phyloP scores from a whole-genome alignment of 37 sponge, comb jelly and placozoan genomes.

The Hexactinellida sp. region DNA sequence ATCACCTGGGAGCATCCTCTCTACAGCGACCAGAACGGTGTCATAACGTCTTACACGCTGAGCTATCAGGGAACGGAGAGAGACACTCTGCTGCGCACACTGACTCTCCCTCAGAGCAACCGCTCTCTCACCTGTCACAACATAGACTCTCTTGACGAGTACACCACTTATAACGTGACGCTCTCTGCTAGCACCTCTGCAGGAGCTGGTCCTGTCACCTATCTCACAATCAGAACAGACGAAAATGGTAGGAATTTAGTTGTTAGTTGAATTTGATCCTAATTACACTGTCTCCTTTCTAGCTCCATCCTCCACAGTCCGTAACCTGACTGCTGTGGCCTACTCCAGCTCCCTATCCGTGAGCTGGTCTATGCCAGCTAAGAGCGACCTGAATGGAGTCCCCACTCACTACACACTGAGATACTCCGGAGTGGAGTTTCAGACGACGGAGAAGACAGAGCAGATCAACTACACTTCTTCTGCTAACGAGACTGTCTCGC shows the following conservation, averaged over 20 bases:
- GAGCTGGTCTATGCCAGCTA: background rate
- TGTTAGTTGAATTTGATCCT: no score
- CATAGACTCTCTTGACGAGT: conserved; percentile 8
- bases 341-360: background rate
- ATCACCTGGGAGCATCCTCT: conserved; percentile 11
- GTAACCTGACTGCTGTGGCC: background rate
- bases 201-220: background rate
- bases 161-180: background rate
- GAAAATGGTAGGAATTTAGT: background rate
- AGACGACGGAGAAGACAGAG: background rate
- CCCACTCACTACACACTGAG: conserved; percentile 10
- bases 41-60: background rate
- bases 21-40: background rate
- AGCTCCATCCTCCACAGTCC: background rate
- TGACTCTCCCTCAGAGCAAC: conserved; percentile 4
- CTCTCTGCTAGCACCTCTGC: background rate
- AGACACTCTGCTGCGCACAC: background rate
- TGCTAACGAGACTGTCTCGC: background rate
- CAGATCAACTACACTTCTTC: conserved; percentile 6
- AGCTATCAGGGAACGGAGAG: background rate
- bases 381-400: background rate
- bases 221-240: background rate
- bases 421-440: background rate
- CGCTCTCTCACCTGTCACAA: conserved; percentile 12
- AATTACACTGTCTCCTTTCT: background rate